Base-by-base conservation (phyloP, 1,140 invertebrate species). In the Heterodera schachtii region DNA sequence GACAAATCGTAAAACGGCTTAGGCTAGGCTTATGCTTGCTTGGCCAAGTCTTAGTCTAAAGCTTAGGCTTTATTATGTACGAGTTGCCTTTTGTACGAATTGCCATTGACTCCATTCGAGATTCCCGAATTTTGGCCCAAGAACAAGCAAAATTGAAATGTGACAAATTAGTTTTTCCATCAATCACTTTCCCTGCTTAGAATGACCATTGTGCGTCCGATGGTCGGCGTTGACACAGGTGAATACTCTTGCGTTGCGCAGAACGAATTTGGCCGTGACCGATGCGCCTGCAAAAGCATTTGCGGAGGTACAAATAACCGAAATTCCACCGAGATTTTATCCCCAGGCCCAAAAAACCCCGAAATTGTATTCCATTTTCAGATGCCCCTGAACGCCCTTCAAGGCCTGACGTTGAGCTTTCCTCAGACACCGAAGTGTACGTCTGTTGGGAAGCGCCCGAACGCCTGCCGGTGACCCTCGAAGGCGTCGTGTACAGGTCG, bases 241-340 rank as follows among this genome's bases (percentile, higher is more conserved):
- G 94, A 95, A 83, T 99, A 98, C 90, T 98, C 97, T 90, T 95
- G 96, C 13, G 95, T 97, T 2, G 96, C 96, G 0, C 91, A 95
- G 41, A 97, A 97, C 87, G 93, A 93, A 83, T 92, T 88, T 47
- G 93, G 93, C 1, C 90, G 91, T 31, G 90, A 91, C 4, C 91
- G 90, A 8, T 91, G 91, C 81, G 88, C 90, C 78, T 92, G 92
- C 52, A 87, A 92, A 78, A 85, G 93, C 5, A 84, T 90, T 21
- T 83, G 91, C 66, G 93, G 92, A 90, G 73, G 79, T 86, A 57
- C 70, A 52, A 79, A 66, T 46, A 1, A 8, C 11, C 3, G 43
- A 7, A 80, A 80, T 69, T n/a, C 11, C 6, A 3, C 11, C 31
- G 31, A 31, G 31, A 31, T 31, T 31, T 31, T 31, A 31, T 31